Base-by-base conservation (phyloP, 2,113 vertebrate species). In the Colaptes auratus region DNA sequence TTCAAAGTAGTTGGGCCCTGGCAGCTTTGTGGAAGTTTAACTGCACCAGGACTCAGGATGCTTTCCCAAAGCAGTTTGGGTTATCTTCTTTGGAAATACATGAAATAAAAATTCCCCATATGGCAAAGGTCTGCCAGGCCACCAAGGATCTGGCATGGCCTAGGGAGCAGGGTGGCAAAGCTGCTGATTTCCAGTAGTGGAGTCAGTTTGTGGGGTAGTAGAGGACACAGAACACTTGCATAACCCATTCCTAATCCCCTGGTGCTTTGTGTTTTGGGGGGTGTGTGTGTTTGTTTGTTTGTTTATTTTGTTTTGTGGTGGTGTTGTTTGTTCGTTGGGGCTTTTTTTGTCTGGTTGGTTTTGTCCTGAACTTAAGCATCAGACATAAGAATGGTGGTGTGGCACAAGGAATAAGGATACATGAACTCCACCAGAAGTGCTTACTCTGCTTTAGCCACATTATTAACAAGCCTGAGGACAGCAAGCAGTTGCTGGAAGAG, bases 401-500 rank as follows among this genome's bases (percentile, higher is more conserved):
- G 61, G 28, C 50, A 80, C 20, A 48, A 69, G 25, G 20, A 79
- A 75, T 6, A 80, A 56, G 46, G 55, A 83, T 28, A 52, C 7
- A 33, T 0, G 0, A 76, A 35, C 9, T 42, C 39, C 11, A 46
- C 6, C 58, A 53, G 65, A 46, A 79, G 25, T 4, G 28, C 50
- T 79, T 44, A 56, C 16, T 25, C 71, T 75, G 16, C 58, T 31
- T 72, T 14, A 19, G 33, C 44, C 13, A 60, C 31, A 5, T 59
- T 69, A 53, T 20, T 79, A 35, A 64, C 44, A 67, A 31, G 46
- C 20, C 48, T 55, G 42, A 79, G 24, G 58, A 82, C 48, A 72
- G 31, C 25, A 58, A 69, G 44, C 44, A 58, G 33, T n/a, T 89
- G 50, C 70, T 79, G 61, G 31, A 69, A 39, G 52, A 80, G 56